Percentiles rank a stretch among this genome's conserved stretches.
These are phyloP conservation scores for Furcifer pardalis DNA, from an alignment of 2,797 vertebrate species.

Conservation along the genomic window DNA sequence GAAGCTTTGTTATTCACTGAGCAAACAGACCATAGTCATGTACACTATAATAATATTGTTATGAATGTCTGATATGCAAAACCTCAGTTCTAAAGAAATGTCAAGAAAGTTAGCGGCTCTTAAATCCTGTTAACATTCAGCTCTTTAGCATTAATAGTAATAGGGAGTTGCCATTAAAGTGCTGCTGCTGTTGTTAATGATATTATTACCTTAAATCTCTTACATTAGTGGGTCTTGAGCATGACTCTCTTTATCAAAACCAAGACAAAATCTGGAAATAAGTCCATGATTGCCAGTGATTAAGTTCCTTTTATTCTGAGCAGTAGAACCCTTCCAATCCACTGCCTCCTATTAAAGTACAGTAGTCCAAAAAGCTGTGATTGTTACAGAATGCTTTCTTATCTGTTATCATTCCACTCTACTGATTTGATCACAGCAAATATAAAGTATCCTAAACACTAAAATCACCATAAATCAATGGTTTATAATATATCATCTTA, in stretches of 20 bases:
- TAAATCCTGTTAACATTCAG: not conserved
- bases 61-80: not conserved
- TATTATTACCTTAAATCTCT: not conserved
- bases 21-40: accelerated
- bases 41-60: not conserved
- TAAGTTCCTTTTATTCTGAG: not conserved
- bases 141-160: too few relatives aligned
- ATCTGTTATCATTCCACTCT: not conserved
- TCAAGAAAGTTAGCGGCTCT: not conserved
- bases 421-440: not conserved
- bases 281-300: not conserved
- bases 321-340: not conserved
- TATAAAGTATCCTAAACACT: not conserved
- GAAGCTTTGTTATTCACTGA: not conserved
- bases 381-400: not conserved
- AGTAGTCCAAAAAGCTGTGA: not conserved
- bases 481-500: not conserved
- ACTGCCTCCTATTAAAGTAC: not conserved
- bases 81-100: not conserved
- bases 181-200: not conserved
- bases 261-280: not conserved
- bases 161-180: not conserved
- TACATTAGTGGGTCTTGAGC: not conserved
- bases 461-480: accelerated
- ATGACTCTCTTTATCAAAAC: not conserved